Percentiles rank a stretch among this genome's conserved stretches.
These are phyloP conservation scores for Drosophila bocqueti DNA, from an alignment of 1,140 invertebrate genomes.

Conservation along the genomic window DNA sequence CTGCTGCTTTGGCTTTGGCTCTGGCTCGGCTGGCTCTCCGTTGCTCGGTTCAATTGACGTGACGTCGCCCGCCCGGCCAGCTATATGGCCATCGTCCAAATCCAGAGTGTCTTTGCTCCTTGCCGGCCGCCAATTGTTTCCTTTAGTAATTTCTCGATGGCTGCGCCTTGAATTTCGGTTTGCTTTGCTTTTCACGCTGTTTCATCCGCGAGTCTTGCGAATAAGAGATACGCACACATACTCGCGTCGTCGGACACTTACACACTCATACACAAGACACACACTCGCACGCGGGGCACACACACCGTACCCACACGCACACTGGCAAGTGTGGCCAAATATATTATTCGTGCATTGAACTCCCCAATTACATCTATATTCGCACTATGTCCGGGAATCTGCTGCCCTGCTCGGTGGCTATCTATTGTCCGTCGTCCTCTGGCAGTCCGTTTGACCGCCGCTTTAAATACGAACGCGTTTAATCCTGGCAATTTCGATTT, in stretches of 20 bases:
- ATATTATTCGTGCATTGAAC: constrained; percentile 82
- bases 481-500: constrained; percentile 52
- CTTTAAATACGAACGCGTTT: constrained; percentile 33
- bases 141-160: constrained; percentile 14
- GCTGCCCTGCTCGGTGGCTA: background rate
- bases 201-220: constrained; percentile 41
- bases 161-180: constrained; percentile 13
- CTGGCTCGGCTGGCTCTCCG: constrained; percentile 10
- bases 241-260: constrained; percentile 21
- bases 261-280: constrained; percentile 18
- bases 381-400: constrained; percentile 8
- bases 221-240: constrained; percentile 49
- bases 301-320: constrained; percentile 27
- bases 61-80: constrained; percentile 23
- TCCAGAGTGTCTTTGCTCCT: background rate
- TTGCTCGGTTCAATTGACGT: constrained; percentile 19
- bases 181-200: constrained; percentile 42
- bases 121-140: constrained; percentile 20
- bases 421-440: constrained; percentile 3
- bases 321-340: constrained; percentile 72
- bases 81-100: constrained; percentile 35
- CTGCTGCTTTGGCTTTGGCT: constrained; percentile 6
- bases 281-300: constrained; percentile 20
- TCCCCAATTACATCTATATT: constrained; percentile 68
- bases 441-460: constrained; percentile 21